phyloP scores from a whole-genome alignment of 1,140 invertebrate genomes.

The Penaeus chinensis region DNA sequence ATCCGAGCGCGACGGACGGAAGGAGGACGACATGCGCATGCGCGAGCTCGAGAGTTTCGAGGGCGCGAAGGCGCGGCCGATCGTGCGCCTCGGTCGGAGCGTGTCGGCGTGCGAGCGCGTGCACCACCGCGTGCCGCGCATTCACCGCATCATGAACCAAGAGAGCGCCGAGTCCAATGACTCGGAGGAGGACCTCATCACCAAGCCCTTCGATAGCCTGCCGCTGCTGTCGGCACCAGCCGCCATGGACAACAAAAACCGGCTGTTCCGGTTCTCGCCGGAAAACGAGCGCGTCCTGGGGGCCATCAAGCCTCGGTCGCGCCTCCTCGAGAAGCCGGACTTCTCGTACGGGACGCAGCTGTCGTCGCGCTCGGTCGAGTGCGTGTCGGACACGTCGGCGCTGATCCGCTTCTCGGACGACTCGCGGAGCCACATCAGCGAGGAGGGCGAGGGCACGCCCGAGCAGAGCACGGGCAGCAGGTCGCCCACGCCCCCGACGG shows the following conservation, averaged over 20 bases:
- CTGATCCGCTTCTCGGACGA: constrained; percentile 34
- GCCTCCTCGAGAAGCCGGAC: constrained; percentile 41
- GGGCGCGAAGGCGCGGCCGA: constrained; percentile 10
- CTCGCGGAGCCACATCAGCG: constrained; percentile 49
- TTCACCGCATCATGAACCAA: constrained; percentile 39
- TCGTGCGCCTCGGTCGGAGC: constrained; percentile 41
- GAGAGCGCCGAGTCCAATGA: constrained; percentile 48
- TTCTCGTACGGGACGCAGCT: constrained; percentile 25
- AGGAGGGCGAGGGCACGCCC: constrained; percentile 45
- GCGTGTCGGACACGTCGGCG: constrained; percentile 27
- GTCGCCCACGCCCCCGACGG: constrained; percentile 35
- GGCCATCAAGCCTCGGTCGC: constrained; percentile 31
- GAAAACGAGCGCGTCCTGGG: constrained; percentile 33
- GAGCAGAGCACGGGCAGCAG: constrained; percentile 41
- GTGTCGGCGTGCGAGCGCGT: constrained; percentile 45
- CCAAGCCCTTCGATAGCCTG: constrained; percentile 45
- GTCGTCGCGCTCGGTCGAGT: constrained; percentile 40
- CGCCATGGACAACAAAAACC: constrained; percentile 58
- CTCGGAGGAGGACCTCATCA: constrained; percentile 40
- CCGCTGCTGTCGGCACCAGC: constrained; percentile 55
- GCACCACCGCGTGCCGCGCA: constrained; percentile 20
- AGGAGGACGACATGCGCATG: constrained; percentile 25
- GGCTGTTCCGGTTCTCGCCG: constrained; percentile 53
- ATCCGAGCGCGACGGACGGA: constrained; percentile 35
- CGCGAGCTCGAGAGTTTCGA: constrained; percentile 18